Evolutionary conservation across 2,888 invertebrate species (phyloP), one percentile per base, ranked within the genome.

Genomic region (Sarcophaga variegata): DNA sequence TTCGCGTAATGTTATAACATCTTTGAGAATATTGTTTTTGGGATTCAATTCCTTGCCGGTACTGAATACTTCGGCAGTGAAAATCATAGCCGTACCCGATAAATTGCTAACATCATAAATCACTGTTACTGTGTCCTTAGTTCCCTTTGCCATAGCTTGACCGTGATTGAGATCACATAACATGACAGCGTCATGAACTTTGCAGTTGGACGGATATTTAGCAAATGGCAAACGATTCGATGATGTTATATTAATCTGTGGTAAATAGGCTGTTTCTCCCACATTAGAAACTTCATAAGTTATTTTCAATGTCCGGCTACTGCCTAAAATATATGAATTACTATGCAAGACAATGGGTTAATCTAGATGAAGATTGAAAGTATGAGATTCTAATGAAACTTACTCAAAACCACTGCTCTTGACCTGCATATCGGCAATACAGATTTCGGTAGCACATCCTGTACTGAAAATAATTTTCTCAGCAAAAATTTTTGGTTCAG

Each of bases 261-360:
- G 93, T 67, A 94, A 90, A 88, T 94, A 94, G 4, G 95, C 94
- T 1, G 94, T 93, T 89, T 95, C 95, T 1, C 94, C 94, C 0
- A 86, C 87, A 88, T 94, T 95, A 4, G 88, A 90, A 2, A 95
- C 90, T 11, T 91, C 91, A 81, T 94, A 94, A 8, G 91, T 90
- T 6, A 94, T 83, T 0, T 90, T 90, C 0, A 94, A 88, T 0
- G 91, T 92, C 63, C 90, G 91, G 78, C 90, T 90, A 71, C 93
- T 93, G 25, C 94, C 94, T 83, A 94, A 81, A 2, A 92, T 90
- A 70, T 91, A 93, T 2, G 91, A 91, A 63, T 91, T 85, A 62
- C 93, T 93, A 59, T 54, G 10, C 1, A 63, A 47, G 10, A 17
- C 4, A 66, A 37, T 45, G 4, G 4, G 0, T 45, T 20, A 59